Evolutionary conservation across 2,113 vertebrate genomes (phyloP).

Genomic region (Ivindomyrus marchei): DNA sequence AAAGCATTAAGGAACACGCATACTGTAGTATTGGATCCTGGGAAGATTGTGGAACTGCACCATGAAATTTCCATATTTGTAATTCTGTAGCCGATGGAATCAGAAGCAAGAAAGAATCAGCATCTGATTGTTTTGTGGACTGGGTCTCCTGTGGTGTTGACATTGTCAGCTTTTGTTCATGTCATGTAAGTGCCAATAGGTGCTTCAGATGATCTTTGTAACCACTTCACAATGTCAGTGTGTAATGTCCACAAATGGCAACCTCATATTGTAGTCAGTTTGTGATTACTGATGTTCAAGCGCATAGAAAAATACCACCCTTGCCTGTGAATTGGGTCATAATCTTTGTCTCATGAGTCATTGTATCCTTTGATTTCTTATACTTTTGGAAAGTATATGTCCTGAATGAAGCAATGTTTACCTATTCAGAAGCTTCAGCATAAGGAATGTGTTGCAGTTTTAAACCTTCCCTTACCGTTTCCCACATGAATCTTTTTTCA

Average conservation of each 20-base stretch:
- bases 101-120: neutral
- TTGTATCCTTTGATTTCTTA: neutral
- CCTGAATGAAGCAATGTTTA: neutral
- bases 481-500: constrained; percentile 1
- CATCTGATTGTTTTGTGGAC: neutral
- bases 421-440: constrained; percentile 21
- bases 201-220: neutral
- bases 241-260: neutral
- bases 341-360: neutral
- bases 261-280: neutral
- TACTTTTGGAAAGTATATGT: constrained; percentile 2
- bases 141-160: neutral
- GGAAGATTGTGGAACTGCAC: neutral
- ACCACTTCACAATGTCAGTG: neutral
- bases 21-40: neutral
- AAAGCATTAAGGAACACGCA: neutral
- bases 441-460: constrained; percentile 34
- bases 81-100: neutral
- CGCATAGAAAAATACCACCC: neutral
- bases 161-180: neutral
- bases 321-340: neutral
- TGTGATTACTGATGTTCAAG: neutral
- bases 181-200: neutral
- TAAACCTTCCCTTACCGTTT: constrained; percentile 14
- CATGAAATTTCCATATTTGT: neutral